Base-by-base conservation (phyloP, 2,888 invertebrate species). In the Lithosia quadra region DNA sequence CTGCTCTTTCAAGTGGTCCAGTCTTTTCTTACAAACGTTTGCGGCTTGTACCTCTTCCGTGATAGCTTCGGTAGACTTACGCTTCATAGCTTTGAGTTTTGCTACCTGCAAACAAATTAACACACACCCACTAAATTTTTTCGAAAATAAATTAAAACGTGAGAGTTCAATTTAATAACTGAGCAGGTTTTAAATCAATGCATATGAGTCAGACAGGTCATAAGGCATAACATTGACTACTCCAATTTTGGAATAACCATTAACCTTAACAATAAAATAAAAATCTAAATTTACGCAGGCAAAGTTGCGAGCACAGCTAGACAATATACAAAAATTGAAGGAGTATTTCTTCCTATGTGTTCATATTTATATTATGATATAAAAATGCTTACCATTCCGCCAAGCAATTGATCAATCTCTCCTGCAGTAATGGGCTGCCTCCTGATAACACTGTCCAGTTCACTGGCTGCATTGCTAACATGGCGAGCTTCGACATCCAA, bases 1-100 rank as follows among this genome's bases (percentile, higher is more conserved):
- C 82, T 96, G 97, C 76, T 98, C 98, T 87, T 98, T 98, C 62
- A 99, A 93, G 89, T 99, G 99, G 83, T 99, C 99, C 61, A 99
- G 94, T 64, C 99, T 96, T 78, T 98, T 96, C 92, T 99, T 99
- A 88, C 99, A 99, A 0, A 98, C 97, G 87, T 97, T 96, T 0
- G 99, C 98, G 0, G 98, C 98, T 77, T 98, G 98, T 22, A 98
- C 88, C 88, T 99, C 99, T 84, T 99, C 99, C 0, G 96, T 96
- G 69, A 99, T 98, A 60, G 98, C 98, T 91, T 99, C 99, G 43
- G 98, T 98, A 9, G 99, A 98, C 93, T 99, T 99, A 66, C 99
- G 96, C 88, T 99, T 99, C 82, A 99, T 95, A 18, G 98, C 97
- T 82, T 97, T 98, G 49, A 99, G 94, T 84, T 98, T 98, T 70